Percentiles rank a stretch among this genome's conserved stretches.
These are phyloP conservation scores for Hippasteria phrygiana DNA, from an alignment of 53 echinoderm and acorn worm species.

Conservation along the genomic window DNA sequence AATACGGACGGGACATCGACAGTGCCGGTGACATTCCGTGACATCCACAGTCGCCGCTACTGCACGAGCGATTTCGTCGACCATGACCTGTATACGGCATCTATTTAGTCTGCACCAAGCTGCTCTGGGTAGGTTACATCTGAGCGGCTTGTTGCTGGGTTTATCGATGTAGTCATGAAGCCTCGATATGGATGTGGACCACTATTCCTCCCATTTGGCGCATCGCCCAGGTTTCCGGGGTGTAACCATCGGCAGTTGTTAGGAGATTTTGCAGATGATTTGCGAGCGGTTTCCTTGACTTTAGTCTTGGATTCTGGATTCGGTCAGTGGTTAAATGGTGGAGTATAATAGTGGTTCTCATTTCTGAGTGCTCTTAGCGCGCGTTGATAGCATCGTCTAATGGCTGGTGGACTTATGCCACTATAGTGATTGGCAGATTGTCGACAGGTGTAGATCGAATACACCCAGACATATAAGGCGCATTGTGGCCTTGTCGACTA, in stretches of 20 bases:
- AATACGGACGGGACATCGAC: too few species aligned
- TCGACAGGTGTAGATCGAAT: background rate
- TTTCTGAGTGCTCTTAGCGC: background rate
- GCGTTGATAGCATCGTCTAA: background rate
- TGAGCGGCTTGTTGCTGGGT: background rate
- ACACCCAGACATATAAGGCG: background rate
- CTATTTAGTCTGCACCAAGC: too few species aligned
- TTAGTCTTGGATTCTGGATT: slow-evolving; percentile 7
- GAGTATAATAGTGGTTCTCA: too few species aligned
- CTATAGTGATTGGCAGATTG: slow-evolving; percentile 27
- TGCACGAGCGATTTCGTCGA: too few species aligned
- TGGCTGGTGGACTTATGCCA: slow-evolving; percentile 18
- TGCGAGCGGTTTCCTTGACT: background rate
- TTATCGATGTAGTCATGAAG: slow-evolving; percentile 4
- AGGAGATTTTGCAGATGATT: slow-evolving; percentile 35
- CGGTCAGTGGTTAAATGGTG: slow-evolving; percentile 9
- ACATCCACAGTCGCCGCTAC: too few species aligned
- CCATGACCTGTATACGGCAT: too few species aligned
- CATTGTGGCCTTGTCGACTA: slow-evolving; percentile 17
- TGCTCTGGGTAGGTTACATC: slow-evolving; percentile 6
- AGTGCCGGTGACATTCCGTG: too few species aligned
- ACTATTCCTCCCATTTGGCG: background rate
- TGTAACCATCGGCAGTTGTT: background rate
- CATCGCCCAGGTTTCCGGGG: background rate
- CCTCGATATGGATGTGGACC: slow-evolving; percentile 2